phyloP scores from a whole-genome alignment of 2,797 vertebrate genomes.

The Micrastur ruficollis region DNA sequence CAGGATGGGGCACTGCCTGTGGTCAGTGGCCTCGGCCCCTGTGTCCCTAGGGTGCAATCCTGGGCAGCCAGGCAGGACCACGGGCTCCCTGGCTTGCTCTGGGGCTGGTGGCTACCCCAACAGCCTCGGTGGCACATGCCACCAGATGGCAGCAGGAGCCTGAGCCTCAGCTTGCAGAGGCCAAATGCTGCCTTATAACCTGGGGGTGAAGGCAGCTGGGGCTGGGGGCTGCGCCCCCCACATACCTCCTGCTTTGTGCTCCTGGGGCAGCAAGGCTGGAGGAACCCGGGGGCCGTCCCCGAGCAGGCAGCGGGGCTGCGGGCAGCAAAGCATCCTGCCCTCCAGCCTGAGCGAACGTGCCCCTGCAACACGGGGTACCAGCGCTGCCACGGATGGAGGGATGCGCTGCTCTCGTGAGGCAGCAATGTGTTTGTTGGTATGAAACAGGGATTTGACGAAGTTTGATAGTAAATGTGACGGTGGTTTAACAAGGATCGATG shows the following conservation, averaged over 20 bases:
- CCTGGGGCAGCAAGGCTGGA: background rate
- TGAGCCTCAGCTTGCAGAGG: background rate
- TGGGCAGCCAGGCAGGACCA: background rate
- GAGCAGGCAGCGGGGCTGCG: background rate
- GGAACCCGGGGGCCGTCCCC: background rate
- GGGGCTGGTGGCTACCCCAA: background rate
- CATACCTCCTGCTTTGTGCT: background rate
- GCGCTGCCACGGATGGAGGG: too few species aligned
- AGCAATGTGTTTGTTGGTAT: too few species aligned
- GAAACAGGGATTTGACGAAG: too few species aligned
- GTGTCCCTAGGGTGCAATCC: background rate
- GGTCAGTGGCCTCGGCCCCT: background rate
- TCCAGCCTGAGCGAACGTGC: too few species aligned
- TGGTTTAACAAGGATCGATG: too few species aligned
- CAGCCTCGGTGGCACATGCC: background rate
- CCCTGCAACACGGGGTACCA: too few species aligned
- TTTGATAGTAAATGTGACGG: too few species aligned
- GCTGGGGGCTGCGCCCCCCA: background rate
- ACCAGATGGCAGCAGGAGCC: slow-evolving; percentile 35
- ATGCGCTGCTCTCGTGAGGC: too few species aligned
- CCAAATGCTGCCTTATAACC: background rate
- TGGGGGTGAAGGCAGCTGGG: too few species aligned
- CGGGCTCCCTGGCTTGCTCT: too few species aligned
- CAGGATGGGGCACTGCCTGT: background rate
- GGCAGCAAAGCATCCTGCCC: too few species aligned